Evolutionary conservation across 2,797 vertebrate species (phyloP).

Genomic region (Lithobates sylvaticus): DNA sequence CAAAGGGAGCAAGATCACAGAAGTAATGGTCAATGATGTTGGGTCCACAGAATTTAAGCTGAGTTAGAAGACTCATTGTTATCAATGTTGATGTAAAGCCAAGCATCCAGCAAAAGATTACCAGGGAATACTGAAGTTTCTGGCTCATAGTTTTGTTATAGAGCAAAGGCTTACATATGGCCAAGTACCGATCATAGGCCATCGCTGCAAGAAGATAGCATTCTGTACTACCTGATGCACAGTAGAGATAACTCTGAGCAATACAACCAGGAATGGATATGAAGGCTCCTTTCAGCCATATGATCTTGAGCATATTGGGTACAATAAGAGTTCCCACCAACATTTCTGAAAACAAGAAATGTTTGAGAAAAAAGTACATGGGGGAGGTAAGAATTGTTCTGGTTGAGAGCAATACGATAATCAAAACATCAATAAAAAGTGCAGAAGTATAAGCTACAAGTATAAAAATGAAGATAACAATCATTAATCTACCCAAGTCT

Average conservation of each 20-base stretch:
- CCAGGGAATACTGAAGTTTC: neutral
- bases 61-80: neutral
- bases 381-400: neutral
- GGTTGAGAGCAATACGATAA: neutral
- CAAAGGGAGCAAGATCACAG: conserved; percentile 26
- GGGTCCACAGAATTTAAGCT: neutral
- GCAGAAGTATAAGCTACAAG: too few species aligned
- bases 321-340: neutral
- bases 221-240: neutral
- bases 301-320: conserved; percentile 5
- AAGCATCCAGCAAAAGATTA: neutral
- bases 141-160: conserved; percentile 10
- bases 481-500: too few species aligned
- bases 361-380: conserved; percentile 38
- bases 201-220: conserved; percentile 17
- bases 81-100: neutral
- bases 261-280: conserved; percentile 13
- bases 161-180: conserved; percentile 34
- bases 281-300: neutral
- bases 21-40: conserved; percentile 37
- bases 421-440: too few species aligned
- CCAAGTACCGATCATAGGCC: conserved; percentile 47
- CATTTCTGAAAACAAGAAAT: conserved; percentile 11
- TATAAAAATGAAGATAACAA: too few species aligned
- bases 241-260: conserved; percentile 16